Conservation (phyloP, 2,113 vertebrate genomes). For the Eurystomus gularis region DNA sequence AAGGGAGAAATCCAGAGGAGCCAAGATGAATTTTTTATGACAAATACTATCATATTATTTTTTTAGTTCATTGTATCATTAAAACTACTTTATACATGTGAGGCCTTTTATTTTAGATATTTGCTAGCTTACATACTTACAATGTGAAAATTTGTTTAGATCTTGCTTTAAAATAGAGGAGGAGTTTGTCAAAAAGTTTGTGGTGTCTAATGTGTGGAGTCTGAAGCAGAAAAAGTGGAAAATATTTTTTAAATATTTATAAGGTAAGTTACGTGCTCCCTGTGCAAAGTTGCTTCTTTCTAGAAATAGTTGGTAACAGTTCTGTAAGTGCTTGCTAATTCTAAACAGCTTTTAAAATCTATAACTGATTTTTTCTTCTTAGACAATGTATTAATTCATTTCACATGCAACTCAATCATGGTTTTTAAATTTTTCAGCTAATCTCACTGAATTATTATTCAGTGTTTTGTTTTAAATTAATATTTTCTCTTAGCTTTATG, state of each 20-base stretch:
- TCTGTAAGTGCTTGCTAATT: neutral
- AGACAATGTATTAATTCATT: neutral
- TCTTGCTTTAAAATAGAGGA: slow-evolving; percentile 14
- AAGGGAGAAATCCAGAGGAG: neutral
- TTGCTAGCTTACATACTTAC: neutral
- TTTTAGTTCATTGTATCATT: neutral
- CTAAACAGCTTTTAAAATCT: neutral
- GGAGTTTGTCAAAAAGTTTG: neutral
- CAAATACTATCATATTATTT: neutral
- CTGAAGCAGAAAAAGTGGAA: neutral
- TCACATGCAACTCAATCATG: neutral
- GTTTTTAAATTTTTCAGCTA: neutral
- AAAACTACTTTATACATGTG: neutral
- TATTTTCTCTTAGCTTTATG: slow-evolving; percentile 88
- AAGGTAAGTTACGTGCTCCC: neutral
- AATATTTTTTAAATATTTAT: neutral
- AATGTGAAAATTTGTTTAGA: neutral
- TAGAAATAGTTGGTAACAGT: neutral
- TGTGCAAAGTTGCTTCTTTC: neutral
- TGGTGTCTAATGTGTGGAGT: neutral
- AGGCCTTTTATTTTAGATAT: neutral
- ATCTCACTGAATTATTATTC: neutral
- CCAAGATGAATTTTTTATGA: neutral
- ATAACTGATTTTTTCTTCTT: neutral
- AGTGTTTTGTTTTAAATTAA: neutral